Evolutionary conservation across 2,113 vertebrate genomes (phyloP).

Genomic region (Trochalopteron elliotii): DNA sequence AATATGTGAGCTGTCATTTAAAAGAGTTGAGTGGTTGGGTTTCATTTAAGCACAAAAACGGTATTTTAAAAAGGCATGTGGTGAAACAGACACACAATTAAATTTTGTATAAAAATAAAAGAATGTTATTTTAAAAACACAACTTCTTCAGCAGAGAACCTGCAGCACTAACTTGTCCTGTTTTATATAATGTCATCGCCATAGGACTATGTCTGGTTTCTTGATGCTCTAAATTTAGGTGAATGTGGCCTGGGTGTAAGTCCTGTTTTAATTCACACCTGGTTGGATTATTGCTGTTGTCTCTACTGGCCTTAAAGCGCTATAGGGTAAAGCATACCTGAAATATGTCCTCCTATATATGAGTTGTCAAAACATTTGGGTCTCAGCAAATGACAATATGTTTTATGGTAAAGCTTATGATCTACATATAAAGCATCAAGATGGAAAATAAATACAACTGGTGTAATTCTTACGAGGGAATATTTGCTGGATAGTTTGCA

Average conservation of each 20-base stretch:
- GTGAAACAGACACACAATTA: not conserved
- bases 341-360: not conserved
- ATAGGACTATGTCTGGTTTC: not conserved
- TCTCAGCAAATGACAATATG: not conserved
- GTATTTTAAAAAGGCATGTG: not conserved
- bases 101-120: not conserved
- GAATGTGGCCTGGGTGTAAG: not conserved
- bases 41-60: not conserved
- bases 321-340: not conserved
- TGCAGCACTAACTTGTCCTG: not conserved
- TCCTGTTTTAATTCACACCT: not conserved
- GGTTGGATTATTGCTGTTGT: not conserved
- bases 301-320: not conserved
- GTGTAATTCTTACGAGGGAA: not conserved
- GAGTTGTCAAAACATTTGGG: not conserved
- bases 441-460: not conserved
- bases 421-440: not conserved
- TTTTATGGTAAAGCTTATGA: not conserved
- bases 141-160: not conserved
- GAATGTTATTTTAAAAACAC: not conserved
- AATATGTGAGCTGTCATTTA: not conserved
- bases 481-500: not conserved
- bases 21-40: not conserved
- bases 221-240: not conserved
- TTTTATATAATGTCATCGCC: not conserved